These are phyloP conservation scores for Isichthys henryi DNA, from an alignment of 2,113 vertebrate species.

Conservation along the genomic window DNA sequence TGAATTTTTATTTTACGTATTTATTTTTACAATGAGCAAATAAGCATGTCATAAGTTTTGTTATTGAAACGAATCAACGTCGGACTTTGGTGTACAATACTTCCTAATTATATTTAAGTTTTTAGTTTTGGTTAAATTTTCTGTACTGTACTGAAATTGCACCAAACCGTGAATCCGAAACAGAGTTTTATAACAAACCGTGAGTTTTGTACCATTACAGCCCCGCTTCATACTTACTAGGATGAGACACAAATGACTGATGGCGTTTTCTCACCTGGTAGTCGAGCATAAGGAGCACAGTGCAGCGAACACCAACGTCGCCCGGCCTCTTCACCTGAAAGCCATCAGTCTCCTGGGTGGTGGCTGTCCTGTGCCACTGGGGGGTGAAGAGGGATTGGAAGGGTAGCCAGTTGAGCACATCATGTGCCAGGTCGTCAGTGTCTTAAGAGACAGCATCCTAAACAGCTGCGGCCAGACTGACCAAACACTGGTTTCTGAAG, in stretches of 20 bases:
- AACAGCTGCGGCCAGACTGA: neutral
- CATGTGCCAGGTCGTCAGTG: neutral
- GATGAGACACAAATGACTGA: neutral
- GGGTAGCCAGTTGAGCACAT: neutral
- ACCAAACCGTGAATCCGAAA: neutral
- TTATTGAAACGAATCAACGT: neutral
- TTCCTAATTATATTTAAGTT: neutral
- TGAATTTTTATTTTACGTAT: no score
- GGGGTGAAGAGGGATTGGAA: conserved; percentile 23
- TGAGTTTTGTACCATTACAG: neutral
- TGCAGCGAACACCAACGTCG: conserved; percentile 95
- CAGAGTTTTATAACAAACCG: neutral
- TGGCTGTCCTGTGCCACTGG: conserved; percentile 97
- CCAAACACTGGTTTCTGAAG: neutral
- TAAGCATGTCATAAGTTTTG: neutral
- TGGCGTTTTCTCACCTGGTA: conserved; percentile 73
- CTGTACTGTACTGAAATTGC: neutral
- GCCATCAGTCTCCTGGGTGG: conserved; percentile 96
- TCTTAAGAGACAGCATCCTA: neutral
- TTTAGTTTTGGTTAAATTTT: neutral
- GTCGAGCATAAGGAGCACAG: conserved; percentile 95
- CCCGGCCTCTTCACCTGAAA: conserved; percentile 98
- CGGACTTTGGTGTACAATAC: neutral
- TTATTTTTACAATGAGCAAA: neutral
- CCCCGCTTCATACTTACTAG: neutral